Evolutionary conservation across 2,888 invertebrate species (phyloP).

Genomic region (Anodontia alba): DNA sequence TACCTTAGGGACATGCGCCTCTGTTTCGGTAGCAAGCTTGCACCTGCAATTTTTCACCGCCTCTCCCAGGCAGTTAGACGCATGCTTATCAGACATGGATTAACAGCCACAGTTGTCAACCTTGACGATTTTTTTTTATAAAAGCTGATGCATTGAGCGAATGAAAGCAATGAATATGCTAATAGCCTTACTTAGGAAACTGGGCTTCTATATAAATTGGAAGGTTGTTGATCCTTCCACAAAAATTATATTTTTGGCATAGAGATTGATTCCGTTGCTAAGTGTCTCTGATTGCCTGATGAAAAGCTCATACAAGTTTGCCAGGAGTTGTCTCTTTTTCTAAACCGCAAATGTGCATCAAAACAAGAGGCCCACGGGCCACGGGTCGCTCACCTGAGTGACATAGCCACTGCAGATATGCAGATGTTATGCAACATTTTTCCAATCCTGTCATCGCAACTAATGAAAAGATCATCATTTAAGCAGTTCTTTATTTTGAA

Average conservation of each 20-base stretch:
- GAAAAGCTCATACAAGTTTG: background rate
- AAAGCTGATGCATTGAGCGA: background rate
- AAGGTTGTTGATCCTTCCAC: background rate
- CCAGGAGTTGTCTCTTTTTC: background rate
- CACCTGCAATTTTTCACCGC: background rate
- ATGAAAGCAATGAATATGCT: background rate
- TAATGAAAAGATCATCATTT: too few species aligned
- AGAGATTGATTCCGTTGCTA: background rate
- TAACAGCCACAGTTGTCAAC: background rate
- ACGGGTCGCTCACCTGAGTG: too few species aligned
- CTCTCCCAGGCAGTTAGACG: background rate
- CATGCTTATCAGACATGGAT: background rate
- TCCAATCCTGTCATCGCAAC: too few species aligned
- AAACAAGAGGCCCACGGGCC: too few species aligned
- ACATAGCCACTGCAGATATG: too few species aligned
- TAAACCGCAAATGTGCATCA: background rate
- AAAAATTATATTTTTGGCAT: background rate
- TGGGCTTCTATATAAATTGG: background rate
- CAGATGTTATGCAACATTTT: too few species aligned
- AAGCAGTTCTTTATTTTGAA: too few species aligned
- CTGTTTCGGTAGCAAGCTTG: background rate
- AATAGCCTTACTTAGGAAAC: background rate
- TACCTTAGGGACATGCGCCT: slow-evolving; percentile 19
- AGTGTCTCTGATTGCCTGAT: background rate
- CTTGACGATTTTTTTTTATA: background rate